Conservation (phyloP, 2,797 vertebrate genomes). For the Pseudotriccus pelzelni region DNA sequence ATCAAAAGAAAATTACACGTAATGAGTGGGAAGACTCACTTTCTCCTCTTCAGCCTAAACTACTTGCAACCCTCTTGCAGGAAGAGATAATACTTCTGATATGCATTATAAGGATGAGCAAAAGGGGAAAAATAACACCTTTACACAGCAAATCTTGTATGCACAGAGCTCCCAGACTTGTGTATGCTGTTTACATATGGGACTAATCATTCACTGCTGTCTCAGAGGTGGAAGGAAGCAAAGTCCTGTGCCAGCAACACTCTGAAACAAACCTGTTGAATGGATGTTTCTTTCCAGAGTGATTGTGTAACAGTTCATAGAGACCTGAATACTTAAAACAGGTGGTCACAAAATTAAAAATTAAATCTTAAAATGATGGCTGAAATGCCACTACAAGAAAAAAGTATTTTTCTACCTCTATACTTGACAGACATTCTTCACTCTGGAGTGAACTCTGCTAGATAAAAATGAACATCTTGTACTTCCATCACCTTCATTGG, state of each 20-base stretch:
- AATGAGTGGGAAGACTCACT: constrained; percentile 57
- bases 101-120: not conserved
- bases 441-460: not conserved
- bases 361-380: not conserved
- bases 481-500: not conserved
- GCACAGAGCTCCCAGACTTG: not conserved
- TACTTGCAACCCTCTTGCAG: not conserved
- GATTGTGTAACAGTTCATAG: not conserved
- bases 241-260: not conserved
- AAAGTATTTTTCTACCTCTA: not conserved
- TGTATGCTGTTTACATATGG: not conserved
- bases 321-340: not conserved
- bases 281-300: not conserved
- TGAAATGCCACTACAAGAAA: not conserved
- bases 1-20: constrained; percentile 61
- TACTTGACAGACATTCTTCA: not conserved
- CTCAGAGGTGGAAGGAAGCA: not conserved
- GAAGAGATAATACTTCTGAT: constrained; percentile 4
- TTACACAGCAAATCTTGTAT: not conserved
- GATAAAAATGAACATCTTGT: not conserved
- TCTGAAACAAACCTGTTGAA: not conserved
- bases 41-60: constrained; percentile 42
- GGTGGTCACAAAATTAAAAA: not conserved
- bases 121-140: not conserved
- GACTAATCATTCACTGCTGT: not conserved